Base-by-base conservation (phyloP, 2,888 invertebrate species). In the Cosmorhoe ocellata region DNA sequence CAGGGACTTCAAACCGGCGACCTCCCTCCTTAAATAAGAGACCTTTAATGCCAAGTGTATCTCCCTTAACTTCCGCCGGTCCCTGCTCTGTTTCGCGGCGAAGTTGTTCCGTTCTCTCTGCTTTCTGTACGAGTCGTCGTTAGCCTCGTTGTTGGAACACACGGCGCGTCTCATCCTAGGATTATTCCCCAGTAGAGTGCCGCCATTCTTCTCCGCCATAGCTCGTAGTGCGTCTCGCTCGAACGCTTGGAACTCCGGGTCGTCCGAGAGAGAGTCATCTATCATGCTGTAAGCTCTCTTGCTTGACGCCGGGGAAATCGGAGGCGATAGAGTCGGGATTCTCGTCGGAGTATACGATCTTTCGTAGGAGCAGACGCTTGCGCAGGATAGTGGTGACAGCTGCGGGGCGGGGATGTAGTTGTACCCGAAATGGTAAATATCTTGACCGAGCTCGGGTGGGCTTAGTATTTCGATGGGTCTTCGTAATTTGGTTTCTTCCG, bases 21-120 rank as follows among this genome's bases (percentile, higher is more conserved):
- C 57, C 62, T 83, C 73, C 22, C 73, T 79, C 53, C 67, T 74
- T 14, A 99, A 88, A 66, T 94, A 96, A 0, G 96, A 95, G 0
- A 97, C 97, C 48, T 97, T 91, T 31, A 98, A 93, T 0, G 98
- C 96, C 28, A 98, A 94, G 69, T 98, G 97, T 63, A 98, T 97
- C 77, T 99, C 98, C 67, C 98, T 96, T 33, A 95, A 93, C 64
- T 97, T 92, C 51, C 99, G 91, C 0, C 97, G 94, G 70, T 99
- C 98, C 2, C 99, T 91, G 0, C 98, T 98, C 63, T 97, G 92
- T 81, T 99, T 99, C 0, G 99, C 99, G 0, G 99, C 98, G 58
- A 95, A 96, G 77, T 99, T 99, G 79, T 99, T 99, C 74, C 97
- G 96, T 59, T 95, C 92, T 7, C 98, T 88, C 47, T 97, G 93